These are phyloP conservation scores for crab-eating macaque (Macaca fascicularis) DNA, from an alignment of 2,113 vertebrate species.

Conservation along the genomic window T2T-MFA8v1.1 NC_088395.1:47561001-47561500, in stretches of 20 bases:
- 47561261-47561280: constrained; percentile 23
- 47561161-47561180: not conserved
- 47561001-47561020: constrained; percentile 23
- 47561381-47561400: not conserved
- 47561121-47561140: constrained; percentile 20
- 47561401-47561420: not conserved
- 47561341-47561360: not conserved
- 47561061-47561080: not conserved
- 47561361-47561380: not conserved
- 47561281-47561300: not conserved
- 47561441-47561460: not conserved
- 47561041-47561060: not conserved
- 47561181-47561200: not conserved
- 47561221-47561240: not conserved
- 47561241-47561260: constrained; percentile 3
- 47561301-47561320: constrained; percentile 11
- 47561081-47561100: not conserved
- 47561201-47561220: not conserved
- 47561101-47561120: not conserved
- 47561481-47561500: constrained; percentile 6
- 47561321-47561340: not conserved
- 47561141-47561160: not conserved
- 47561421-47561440: constrained; percentile 38
- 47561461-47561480: not conserved
- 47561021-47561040: constrained; percentile 32